Conservation (phyloP, 2,797 vertebrate species). For the Sylvilagus floridanus region DNA sequence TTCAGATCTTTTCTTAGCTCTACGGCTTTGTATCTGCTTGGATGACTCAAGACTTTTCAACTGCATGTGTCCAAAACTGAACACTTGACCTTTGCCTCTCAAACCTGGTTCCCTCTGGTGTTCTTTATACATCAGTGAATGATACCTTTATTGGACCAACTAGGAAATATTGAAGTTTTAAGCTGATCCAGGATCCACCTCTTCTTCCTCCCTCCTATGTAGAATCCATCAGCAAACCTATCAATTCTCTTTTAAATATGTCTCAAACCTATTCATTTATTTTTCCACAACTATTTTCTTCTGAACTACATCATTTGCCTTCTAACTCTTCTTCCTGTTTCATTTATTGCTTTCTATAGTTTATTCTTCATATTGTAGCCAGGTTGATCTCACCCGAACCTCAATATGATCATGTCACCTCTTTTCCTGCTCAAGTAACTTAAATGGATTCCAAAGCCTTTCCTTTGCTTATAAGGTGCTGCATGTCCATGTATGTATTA, state of each 20-base stretch:
- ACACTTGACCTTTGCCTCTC: slow-evolving; percentile 9
- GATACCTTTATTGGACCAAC: background rate
- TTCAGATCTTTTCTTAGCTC: slow-evolving; percentile 34
- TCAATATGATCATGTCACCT: background rate
- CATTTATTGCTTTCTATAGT: background rate
- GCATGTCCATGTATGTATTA: background rate
- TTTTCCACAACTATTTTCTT: background rate
- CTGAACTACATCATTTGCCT: background rate
- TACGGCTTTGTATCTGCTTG: slow-evolving; percentile 14
- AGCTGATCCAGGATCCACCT: background rate
- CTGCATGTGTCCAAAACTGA: background rate
- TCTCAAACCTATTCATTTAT: background rate
- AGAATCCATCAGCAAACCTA: background rate
- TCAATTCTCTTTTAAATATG: background rate
- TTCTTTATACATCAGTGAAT: slow-evolving; percentile 32
- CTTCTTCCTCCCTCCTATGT: background rate
- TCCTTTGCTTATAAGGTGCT: background rate
- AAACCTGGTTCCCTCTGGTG: background rate
- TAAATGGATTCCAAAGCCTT: background rate
- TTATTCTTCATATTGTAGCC: background rate
- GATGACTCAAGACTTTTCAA: background rate
- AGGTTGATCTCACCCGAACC: background rate
- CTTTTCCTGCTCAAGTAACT: background rate
- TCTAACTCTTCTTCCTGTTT: background rate
- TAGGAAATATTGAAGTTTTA: slow-evolving; percentile 4